Conservation (phyloP, 2,888 invertebrate genomes). For the Chymomyza fuscimana region DNA sequence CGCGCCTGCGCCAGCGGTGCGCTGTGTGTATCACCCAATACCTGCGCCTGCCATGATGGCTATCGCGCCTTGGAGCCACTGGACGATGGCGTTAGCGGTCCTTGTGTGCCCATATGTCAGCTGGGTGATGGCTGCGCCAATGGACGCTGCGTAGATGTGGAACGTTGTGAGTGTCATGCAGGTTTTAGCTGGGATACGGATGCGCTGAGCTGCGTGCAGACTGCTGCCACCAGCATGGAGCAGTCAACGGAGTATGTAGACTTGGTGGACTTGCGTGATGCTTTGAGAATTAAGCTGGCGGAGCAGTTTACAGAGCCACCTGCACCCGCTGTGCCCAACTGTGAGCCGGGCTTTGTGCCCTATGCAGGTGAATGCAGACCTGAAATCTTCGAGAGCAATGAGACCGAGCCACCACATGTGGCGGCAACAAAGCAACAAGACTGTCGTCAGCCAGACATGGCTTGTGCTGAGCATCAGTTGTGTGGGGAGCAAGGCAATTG, state of each 20-base stretch:
- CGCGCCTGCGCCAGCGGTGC: slow-evolving; percentile 49
- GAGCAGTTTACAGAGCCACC: not conserved
- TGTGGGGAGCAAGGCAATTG: slow-evolving; percentile 48
- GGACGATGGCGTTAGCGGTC: slow-evolving; percentile 58
- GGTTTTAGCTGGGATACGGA: slow-evolving; percentile 46
- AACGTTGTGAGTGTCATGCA: slow-evolving; percentile 55
- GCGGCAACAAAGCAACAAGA: slow-evolving; percentile 5
- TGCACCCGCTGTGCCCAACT: slow-evolving; percentile 25
- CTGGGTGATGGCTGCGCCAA: slow-evolving; percentile 59
- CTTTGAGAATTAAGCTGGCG: not conserved
- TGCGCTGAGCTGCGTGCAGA: slow-evolving; percentile 38
- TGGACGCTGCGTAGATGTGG: slow-evolving; percentile 53
- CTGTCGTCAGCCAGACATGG: slow-evolving; percentile 29
- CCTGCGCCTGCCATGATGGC: slow-evolving; percentile 63
- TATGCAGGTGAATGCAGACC: slow-evolving; percentile 62
- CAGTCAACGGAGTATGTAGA: not conserved
- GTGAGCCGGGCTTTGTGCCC: slow-evolving; percentile 52
- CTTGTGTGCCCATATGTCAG: slow-evolving; percentile 58
- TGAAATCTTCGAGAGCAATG: slow-evolving; percentile 63
- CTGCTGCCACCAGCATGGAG: not conserved
- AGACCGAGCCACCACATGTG: slow-evolving; percentile 6
- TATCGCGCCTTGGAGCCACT: slow-evolving; percentile 34
- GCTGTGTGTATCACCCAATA: slow-evolving; percentile 63
- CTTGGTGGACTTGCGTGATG: not conserved
- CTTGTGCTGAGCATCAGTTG: slow-evolving; percentile 52